Percentiles rank a stretch among this genome's conserved stretches.
phyloP scores from a whole-genome alignment of 1,140 invertebrate genomes.

The Philotrypesis tridentata region DNA sequence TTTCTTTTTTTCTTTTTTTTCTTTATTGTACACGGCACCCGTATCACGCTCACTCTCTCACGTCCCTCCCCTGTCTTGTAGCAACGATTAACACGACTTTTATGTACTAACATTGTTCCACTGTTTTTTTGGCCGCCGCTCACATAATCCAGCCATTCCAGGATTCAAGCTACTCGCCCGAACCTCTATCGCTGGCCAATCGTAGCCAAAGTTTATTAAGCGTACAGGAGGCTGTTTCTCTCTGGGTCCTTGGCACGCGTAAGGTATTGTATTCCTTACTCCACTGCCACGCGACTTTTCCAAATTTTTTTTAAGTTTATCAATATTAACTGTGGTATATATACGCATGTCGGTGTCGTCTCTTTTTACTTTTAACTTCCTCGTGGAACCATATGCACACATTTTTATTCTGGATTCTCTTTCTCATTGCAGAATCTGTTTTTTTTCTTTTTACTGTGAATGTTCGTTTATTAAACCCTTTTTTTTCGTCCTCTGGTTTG shows the following conservation, averaged over 20 bases:
- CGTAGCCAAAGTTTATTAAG: constrained; percentile 84
- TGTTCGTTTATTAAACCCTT: constrained; percentile 39
- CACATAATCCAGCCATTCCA: constrained; percentile 73
- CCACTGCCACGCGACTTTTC: constrained; percentile 55
- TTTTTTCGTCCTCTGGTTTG: not conserved
- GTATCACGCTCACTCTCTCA: constrained; percentile 30
- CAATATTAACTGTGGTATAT: not conserved
- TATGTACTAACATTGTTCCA: constrained; percentile 63
- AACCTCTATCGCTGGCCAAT: constrained; percentile 77
- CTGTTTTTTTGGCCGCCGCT: constrained; percentile 61
- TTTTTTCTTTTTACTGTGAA: constrained; percentile 39
- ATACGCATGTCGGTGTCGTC: not conserved
- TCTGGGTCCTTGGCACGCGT: constrained; percentile 90
- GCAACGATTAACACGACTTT: constrained; percentile 55
- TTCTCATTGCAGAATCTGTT: not conserved
- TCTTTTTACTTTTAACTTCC: constrained; percentile 16
- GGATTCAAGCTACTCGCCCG: constrained; percentile 80
- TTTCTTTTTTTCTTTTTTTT: too few species aligned
- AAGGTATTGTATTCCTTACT: constrained; percentile 81
- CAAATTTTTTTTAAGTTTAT: not conserved
- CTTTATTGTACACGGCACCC: constrained; percentile 25
- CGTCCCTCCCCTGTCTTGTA: constrained; percentile 50
- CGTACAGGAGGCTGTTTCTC: constrained; percentile 91
- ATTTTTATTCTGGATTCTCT: not conserved
- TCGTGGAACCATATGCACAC: constrained; percentile 22